Base-by-base conservation (phyloP, 2,888 invertebrate genomes). In the Antheraea assamensis region DNA sequence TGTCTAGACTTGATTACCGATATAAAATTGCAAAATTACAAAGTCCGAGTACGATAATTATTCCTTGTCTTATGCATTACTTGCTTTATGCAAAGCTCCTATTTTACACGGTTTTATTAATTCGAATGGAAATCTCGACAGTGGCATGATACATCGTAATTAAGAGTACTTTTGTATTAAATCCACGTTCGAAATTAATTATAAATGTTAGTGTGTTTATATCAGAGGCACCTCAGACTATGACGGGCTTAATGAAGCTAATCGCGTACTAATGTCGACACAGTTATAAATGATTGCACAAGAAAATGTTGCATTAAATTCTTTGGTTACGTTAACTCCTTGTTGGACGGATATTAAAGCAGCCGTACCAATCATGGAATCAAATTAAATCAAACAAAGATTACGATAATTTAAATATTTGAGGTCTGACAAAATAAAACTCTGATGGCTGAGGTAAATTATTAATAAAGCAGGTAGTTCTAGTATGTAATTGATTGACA, bases 81-180 rank as follows among this genome's bases (percentile, higher is more conserved):
- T 74, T 72, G 52, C 72, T 52, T 30, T 61, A 61, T 19, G 64
- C n/a, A 30, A 71, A 49, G 52, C 52, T 64, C 17, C 17, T 76
- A 74, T 72, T 75, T 71, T 74, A 27, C 66, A 55, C 74, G 78
- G 77, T 78, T 76, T 75, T 47, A 75, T 77, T 78, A 76, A 76
- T 68, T 77, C 77, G 75, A 74, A 49, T 55, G 71, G 35, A 74
- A 72, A 61, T 61, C 66, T 73, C 64, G 49, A 30, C 52, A 24
- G n/a, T 71, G 31, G 64, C 19, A 61, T 71, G 47, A 19, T 31
- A 70, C 47, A 35, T 70, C 27, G 66, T 19, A 72, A 70, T 73
- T 70, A 73, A 73, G 24, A 68, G 24, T 27, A 70, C 47, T 35
- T 70, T 73, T 73, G 27, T 70, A 73, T 70, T 73, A 24, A 21